Conservation (phyloP, 2,888 invertebrate species). For the Macaria notata region DNA sequence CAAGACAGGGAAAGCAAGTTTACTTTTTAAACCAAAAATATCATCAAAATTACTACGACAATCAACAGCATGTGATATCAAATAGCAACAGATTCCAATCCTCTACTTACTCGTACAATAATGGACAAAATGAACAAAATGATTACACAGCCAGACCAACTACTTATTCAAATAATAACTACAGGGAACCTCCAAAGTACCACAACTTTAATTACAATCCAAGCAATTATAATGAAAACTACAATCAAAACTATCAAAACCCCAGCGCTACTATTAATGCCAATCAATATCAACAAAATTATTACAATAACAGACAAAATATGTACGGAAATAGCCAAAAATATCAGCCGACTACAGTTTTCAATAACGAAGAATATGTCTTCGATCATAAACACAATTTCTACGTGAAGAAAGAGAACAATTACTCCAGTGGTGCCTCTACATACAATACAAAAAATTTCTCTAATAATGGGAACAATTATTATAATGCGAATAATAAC, state of each 20-base stretch:
- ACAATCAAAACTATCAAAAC: conserved; percentile 21
- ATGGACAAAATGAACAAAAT: conserved; percentile 8
- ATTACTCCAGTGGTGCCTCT: conserved; percentile 4
- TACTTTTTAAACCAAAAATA: conserved; percentile 35
- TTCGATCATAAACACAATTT: conserved; percentile 45
- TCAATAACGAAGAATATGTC: conserved; percentile 40
- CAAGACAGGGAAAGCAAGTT: conserved; percentile 39
- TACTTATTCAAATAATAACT: conserved; percentile 9
- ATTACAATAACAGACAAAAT: conserved; percentile 22
- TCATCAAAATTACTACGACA: conserved; percentile 14
- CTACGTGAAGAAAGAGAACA: conserved; percentile 38
- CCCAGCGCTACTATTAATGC: not conserved
- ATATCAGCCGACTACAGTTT: conserved; percentile 24
- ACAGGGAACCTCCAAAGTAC: conserved; percentile 11
- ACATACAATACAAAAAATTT: conserved; percentile 3
- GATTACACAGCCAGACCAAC: conserved; percentile 2
- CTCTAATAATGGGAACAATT: conserved; percentile 16
- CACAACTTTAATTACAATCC: conserved; percentile 24
- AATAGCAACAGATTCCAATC: conserved; percentile 19
- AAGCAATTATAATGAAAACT: conserved; percentile 1
- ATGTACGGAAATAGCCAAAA: conserved; percentile 21
- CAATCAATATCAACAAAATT: conserved; percentile 21
- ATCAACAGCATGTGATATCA: not conserved
- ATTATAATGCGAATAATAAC: conserved; percentile 11
- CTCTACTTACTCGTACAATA: conserved; percentile 15